These are phyloP conservation scores for Eulemur macaco DNA, from an alignment of 2,113 vertebrate species.

Conservation along the genomic window DNA sequence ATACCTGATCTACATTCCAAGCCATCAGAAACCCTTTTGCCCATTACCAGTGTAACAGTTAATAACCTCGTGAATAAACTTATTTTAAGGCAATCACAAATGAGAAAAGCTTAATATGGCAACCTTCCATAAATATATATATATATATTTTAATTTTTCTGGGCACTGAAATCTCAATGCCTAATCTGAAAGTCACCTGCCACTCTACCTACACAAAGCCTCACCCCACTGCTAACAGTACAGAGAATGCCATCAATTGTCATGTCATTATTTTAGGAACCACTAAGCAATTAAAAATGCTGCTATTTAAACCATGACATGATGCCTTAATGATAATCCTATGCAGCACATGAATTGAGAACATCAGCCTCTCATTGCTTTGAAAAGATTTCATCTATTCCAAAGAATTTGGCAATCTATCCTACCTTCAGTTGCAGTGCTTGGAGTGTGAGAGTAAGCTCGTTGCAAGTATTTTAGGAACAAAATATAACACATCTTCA, in stretches of 20 bases:
- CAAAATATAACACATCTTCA: slow-evolving; percentile 76
- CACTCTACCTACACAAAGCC: not conserved
- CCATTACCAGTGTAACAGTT: not conserved
- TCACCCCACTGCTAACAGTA: not conserved
- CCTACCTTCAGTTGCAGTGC: slow-evolving; percentile 66
- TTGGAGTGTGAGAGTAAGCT: slow-evolving; percentile 69
- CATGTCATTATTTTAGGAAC: slow-evolving; percentile 41
- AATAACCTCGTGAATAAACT: not conserved
- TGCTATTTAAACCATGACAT: slow-evolving; percentile 43
- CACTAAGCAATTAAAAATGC: not conserved
- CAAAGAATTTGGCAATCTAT: slow-evolving; percentile 69
- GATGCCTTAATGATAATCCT: slow-evolving; percentile 50
- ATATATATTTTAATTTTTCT: not conserved
- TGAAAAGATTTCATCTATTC: slow-evolving; percentile 61
- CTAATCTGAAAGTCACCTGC: not conserved
- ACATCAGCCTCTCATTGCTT: slow-evolving; percentile 60
- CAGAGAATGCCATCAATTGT: not conserved
- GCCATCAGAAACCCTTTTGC: not conserved
- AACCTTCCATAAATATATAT: not conserved
- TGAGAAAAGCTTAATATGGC: not conserved
- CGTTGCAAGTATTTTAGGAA: slow-evolving; percentile 74
- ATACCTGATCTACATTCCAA: not conserved
- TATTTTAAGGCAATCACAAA: not conserved
- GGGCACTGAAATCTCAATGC: not conserved
- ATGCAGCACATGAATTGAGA: slow-evolving; percentile 53